Evolutionary conservation across 2,888 invertebrate genomes (phyloP).

Genomic region (Agrotis segetum): DNA sequence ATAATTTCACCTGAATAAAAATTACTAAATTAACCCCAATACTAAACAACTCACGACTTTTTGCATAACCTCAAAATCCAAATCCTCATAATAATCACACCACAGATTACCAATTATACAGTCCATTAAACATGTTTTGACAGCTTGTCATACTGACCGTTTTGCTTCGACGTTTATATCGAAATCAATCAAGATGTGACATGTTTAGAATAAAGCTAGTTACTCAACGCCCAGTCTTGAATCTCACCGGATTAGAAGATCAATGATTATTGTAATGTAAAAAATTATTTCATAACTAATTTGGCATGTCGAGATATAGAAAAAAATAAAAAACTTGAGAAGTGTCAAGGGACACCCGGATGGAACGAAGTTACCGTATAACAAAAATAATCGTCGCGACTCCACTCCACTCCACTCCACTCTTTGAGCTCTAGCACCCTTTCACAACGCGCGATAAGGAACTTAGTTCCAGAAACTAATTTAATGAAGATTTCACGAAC

Average conservation of each 20-base stretch:
- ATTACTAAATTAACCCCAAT: background rate
- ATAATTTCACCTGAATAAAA: background rate
- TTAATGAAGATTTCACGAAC: no score
- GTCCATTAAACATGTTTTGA: conserved; percentile 43
- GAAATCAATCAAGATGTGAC: conserved; percentile 55
- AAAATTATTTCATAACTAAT: conserved; percentile 25
- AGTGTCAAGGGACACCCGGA: no score
- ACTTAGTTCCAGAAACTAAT: no score
- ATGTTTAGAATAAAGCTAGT: conserved; percentile 41
- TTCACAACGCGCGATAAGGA: no score
- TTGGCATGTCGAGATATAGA: background rate
- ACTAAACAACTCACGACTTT: background rate
- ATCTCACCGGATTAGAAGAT: conserved; percentile 39
- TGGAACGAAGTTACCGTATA: no score
- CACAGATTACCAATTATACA: conserved; percentile 34
- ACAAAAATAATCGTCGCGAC: no score
- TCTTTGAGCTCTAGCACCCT: no score
- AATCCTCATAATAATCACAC: background rate
- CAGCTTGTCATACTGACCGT: conserved; percentile 47
- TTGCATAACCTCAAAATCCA: conserved; percentile 36
- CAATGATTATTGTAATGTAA: conserved; percentile 43
- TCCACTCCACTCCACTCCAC: no score
- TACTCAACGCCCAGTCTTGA: conserved; percentile 34
- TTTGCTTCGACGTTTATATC: conserved; percentile 34
- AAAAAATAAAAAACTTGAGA: no score